These are phyloP conservation scores for Promerops cafer DNA, from an alignment of 2,113 vertebrate genomes.

Conservation along the genomic window DNA sequence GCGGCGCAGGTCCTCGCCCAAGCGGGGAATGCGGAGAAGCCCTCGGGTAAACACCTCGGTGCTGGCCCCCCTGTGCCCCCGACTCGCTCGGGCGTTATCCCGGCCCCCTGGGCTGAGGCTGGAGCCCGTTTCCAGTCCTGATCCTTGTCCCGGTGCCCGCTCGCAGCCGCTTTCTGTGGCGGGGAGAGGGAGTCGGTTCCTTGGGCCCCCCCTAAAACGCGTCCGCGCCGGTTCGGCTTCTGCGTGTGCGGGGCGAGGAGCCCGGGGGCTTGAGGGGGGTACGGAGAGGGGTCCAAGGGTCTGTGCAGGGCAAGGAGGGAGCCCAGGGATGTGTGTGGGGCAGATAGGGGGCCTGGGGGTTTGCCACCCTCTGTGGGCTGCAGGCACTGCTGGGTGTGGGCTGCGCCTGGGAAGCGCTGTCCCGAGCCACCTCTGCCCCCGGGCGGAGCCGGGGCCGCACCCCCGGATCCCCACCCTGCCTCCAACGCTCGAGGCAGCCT, in stretches of 20 bases:
- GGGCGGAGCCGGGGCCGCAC: not conserved
- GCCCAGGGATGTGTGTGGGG: not conserved
- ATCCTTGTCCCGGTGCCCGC: not conserved
- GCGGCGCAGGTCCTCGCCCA: not conserved
- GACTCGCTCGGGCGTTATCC: rapidly evolving
- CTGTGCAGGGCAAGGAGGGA: no score
- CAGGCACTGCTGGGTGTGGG: not conserved
- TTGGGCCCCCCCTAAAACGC: rapidly evolving
- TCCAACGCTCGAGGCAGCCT: rapidly evolving
- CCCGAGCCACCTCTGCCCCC: not conserved
- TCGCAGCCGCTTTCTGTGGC: rapidly evolving
- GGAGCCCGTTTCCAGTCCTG: rapidly evolving
- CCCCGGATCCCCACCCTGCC: not conserved
- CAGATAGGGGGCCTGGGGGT: no score
- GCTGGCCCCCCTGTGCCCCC: not conserved
- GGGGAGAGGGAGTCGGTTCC: not conserved
- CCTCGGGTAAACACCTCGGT: not conserved
- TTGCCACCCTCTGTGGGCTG: not conserved
- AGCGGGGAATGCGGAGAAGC: not conserved
- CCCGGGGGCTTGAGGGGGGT: not conserved
- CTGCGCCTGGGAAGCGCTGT: not conserved
- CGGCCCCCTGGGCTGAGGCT: not conserved
- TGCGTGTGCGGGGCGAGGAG: not conserved
- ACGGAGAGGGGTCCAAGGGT: not conserved
- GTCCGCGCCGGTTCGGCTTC: rapidly evolving